Evolutionary conservation across 2,797 vertebrate species (phyloP).

Genomic region (Naso thynnoides): DNA sequence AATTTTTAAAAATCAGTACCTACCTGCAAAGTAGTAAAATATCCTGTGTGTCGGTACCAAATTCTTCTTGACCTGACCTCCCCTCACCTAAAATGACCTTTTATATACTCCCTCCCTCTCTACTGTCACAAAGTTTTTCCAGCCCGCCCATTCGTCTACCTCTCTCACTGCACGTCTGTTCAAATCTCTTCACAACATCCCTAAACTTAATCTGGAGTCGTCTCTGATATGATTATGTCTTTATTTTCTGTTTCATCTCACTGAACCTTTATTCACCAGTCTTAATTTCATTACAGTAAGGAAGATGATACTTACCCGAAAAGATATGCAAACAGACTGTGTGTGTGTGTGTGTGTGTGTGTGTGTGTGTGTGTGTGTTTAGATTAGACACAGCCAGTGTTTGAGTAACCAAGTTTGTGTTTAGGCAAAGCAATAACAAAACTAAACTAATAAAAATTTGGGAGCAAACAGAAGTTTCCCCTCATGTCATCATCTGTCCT

Average conservation of each 20-base stretch:
- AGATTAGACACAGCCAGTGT: neutral
- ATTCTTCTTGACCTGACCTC: constrained; percentile 46
- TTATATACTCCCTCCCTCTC: constrained; percentile 78
- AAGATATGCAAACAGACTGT: neutral
- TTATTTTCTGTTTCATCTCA: constrained; percentile 5
- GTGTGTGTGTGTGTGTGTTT: constrained; percentile 1
- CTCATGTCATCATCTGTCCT: neutral
- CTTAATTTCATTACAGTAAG: constrained; percentile 7
- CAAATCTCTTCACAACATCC: constrained; percentile 61
- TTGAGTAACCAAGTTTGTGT: neutral
- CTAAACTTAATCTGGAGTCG: constrained; percentile 27
- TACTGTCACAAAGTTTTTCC: constrained; percentile 46
- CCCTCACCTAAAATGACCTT: constrained; percentile 59
- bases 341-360: constrained; percentile 7
- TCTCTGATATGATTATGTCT: constrained; percentile 8
- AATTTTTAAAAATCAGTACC: constrained; percentile 28
- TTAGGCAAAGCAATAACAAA: neutral
- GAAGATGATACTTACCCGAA: neutral
- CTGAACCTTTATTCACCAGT: neutral
- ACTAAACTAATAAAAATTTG: neutral
- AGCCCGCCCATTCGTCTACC: constrained; percentile 59
- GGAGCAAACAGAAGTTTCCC: neutral
- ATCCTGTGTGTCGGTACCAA: constrained; percentile 46
- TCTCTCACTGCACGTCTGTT: constrained; percentile 39
- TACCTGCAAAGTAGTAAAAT: constrained; percentile 60